Base-by-base conservation (phyloP, 2,113 vertebrate genomes). In the Diglossa brunneiventris region DNA sequence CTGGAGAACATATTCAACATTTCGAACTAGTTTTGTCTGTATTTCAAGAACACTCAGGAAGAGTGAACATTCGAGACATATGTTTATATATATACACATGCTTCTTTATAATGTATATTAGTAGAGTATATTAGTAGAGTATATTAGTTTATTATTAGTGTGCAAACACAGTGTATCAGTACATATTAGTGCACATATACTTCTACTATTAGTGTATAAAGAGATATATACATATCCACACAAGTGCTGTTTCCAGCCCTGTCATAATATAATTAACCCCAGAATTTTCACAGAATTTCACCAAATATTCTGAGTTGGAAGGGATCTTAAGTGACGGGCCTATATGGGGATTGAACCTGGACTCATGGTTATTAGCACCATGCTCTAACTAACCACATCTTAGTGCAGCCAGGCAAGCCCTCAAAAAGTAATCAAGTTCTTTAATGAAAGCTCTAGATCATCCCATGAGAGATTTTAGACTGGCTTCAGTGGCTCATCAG, bases 311-410 rank as follows among this genome's bases (percentile, higher is more conserved):
- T 41, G 30, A 27, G 10, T 35, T 53, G 41, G 11, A 61, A 68
- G 8, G 28, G 33, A 59, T n/a, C 30, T 42, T 15, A 13, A 49
- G 26, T 58, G 49, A 31, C 17, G 22, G 35, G 22, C 27, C 42
- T 4, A 7, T 23, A 15, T 15, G 35, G 35, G 8, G 22, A 28
- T 28, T 0, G 0, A 66, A 58, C 10, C 42, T 7, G 4, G 8
- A 72, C 18, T 31, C 31, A 19, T 27, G 35, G 8, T 41, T 49
- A 42, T 37, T 73, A 50, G 35, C 27, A 58, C 42, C 4, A 9
- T 30, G 39, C 6, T 82, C 19, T 59, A 68, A 76, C 27, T 28
- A 92, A 47, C 21, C 3, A 53, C 7, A 16, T 49, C 11, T 55
- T 67, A 49, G 10, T 31, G n/a, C 26, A 33, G 11, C 13, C 26